Percentiles rank a stretch among this genome's conserved stretches.
Conservation (phyloP, 1,140 invertebrate genomes). For the Monomorium pharaonis region DNA sequence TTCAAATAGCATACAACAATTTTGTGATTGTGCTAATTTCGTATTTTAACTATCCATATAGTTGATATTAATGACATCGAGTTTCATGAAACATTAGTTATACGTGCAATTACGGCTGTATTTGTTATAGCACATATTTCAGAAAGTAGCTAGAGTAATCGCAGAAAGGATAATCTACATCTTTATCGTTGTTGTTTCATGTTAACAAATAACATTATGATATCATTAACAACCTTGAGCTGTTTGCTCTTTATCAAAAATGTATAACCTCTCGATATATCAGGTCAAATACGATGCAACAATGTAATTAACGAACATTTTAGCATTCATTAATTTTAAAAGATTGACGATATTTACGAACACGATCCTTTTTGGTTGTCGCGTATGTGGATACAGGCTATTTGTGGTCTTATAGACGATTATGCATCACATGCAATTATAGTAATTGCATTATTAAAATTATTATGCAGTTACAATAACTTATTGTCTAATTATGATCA, state of each 20-base stretch:
- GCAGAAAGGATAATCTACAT: not conserved
- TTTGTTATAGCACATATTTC: not conserved
- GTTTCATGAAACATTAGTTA: not conserved
- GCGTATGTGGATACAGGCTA: conserved; percentile 4
- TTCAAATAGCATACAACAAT: not conserved
- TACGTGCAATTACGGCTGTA: not conserved
- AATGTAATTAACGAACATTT: conserved; percentile 40
- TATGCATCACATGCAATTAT: not conserved
- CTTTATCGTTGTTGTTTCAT: conserved; percentile 15
- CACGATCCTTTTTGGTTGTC: not conserved
- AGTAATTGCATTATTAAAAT: not conserved
- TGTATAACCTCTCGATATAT: conserved; percentile 8
- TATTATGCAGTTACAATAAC: not conserved
- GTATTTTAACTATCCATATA: not conserved
- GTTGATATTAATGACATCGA: not conserved
- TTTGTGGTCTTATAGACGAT: not conserved
- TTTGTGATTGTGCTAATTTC: too few relatives aligned
- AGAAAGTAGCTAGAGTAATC: too few relatives aligned
- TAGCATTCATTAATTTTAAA: conserved; percentile 27
- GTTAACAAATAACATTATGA: conserved; percentile 36
- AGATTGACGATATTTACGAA: conserved; percentile 16
- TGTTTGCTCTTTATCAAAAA: conserved; percentile 29
- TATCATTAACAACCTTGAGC: conserved; percentile 15
- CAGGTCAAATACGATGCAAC: conserved; percentile 20
- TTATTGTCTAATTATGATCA: not conserved